Percentiles rank a stretch among this genome's conserved stretches.
Conservation (phyloP, 2,113 vertebrate genomes). For the Pimephales promelas region DNA sequence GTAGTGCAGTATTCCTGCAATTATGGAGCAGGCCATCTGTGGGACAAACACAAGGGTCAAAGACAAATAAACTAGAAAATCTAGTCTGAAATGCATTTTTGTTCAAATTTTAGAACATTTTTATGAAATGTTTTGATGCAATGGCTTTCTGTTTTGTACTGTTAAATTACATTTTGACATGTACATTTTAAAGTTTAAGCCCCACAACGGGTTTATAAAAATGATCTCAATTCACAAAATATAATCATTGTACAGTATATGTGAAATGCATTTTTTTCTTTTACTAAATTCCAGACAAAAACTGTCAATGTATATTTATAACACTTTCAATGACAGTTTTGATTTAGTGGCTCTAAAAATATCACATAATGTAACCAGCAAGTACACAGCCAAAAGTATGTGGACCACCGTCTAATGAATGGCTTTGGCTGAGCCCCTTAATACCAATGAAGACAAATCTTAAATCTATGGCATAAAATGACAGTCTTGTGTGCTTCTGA, state of each 20-base stretch:
- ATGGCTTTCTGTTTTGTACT: neutral
- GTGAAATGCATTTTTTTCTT: neutral
- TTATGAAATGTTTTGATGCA: neutral
- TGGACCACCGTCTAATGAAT: neutral
- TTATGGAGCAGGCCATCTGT: slow-evolving; percentile 94
- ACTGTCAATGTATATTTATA: no score
- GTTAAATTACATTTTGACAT: no score
- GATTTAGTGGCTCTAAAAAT: neutral
- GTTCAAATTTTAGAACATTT: neutral
- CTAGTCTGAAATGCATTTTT: neutral
- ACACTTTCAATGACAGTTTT: neutral
- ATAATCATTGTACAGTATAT: neutral
- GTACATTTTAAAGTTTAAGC: neutral
- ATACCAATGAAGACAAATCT: neutral
- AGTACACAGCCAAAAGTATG: neutral
- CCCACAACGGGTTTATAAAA: neutral
- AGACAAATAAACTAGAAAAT: neutral
- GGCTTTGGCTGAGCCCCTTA: neutral
- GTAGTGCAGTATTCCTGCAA: slow-evolving; percentile 96
- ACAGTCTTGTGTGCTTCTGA: neutral
- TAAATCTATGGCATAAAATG: neutral
- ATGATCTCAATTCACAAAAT: neutral
- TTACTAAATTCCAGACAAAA: no score
- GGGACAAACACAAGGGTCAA: slow-evolving; percentile 28
- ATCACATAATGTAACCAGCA: neutral